Conservation (phyloP, 2,797 vertebrate species). For the Balearica regulorum region DNA sequence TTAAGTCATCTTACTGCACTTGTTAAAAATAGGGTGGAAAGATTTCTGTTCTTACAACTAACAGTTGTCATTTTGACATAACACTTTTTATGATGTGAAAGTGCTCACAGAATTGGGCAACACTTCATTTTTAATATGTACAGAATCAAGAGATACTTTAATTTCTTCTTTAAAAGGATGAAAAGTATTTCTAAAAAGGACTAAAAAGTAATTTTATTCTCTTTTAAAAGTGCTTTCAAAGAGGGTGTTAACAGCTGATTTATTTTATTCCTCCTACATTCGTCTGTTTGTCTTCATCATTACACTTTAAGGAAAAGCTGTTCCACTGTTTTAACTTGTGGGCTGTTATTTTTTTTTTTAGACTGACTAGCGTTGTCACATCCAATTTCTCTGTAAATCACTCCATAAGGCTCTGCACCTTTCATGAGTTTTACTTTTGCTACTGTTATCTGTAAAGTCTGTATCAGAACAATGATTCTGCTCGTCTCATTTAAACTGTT, state of each 20-base stretch:
- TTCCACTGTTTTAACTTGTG: constrained; percentile 30
- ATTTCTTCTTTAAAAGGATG: neutral
- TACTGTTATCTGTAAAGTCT: neutral
- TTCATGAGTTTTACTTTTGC: neutral
- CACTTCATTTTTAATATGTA: neutral
- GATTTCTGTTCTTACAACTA: neutral
- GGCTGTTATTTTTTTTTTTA: neutral
- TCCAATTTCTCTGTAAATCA: neutral
- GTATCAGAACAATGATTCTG: neutral
- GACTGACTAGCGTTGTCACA: neutral
- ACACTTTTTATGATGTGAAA: neutral
- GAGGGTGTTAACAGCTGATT: constrained; percentile 9
- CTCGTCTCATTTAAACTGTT: neutral
- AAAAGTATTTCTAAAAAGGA: neutral
- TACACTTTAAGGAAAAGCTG: constrained; percentile 44
- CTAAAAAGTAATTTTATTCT: neutral
- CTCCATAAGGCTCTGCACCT: neutral
- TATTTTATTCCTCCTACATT: constrained; percentile 65
- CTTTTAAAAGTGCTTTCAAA: constrained; percentile 19
- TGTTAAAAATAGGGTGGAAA: neutral
- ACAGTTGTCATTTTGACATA: neutral
- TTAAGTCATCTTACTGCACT: neutral
- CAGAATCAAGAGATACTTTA: neutral
- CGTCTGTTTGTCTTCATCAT: constrained; percentile 65
- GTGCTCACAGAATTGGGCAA: neutral